Conservation (phyloP, 2,888 invertebrate species). For the Agelastica alni region DNA sequence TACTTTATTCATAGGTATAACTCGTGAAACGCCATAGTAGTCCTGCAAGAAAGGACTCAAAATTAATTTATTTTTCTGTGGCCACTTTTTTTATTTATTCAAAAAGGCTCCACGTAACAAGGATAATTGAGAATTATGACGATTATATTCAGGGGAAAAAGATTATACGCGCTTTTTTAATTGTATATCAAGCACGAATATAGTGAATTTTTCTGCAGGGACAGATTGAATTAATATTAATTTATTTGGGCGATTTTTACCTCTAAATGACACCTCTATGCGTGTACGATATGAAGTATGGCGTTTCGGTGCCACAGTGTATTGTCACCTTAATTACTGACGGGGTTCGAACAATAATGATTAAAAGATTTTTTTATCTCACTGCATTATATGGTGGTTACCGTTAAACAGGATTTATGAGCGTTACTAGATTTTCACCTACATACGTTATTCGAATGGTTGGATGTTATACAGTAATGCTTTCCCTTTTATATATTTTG, state of each 20-base stretch:
- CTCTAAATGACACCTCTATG: slow-evolving; percentile 34
- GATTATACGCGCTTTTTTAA: slow-evolving; percentile 34
- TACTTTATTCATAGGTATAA: slow-evolving; percentile 52
- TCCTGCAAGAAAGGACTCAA: slow-evolving; percentile 39
- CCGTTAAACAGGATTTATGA: slow-evolving; percentile 32
- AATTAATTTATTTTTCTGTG: slow-evolving; percentile 49
- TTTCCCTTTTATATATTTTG: too few relatives aligned
- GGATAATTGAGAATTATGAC: slow-evolving; percentile 53
- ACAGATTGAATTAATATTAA: slow-evolving; percentile 55
- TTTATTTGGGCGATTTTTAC: slow-evolving; percentile 46
- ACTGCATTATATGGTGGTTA: neutral
- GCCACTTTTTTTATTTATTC: slow-evolving; percentile 49
- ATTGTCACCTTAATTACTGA: slow-evolving; percentile 35
- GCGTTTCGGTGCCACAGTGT: slow-evolving; percentile 22
- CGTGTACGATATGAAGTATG: slow-evolving; percentile 35
- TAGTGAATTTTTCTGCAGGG: slow-evolving; percentile 52
- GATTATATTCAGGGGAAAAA: slow-evolving; percentile 51
- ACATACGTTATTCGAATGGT: slow-evolving; percentile 25
- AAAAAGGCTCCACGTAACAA: slow-evolving; percentile 43
- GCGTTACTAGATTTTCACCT: slow-evolving; percentile 30
- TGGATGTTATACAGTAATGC: too few relatives aligned
- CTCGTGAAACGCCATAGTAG: slow-evolving; percentile 38
- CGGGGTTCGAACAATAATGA: slow-evolving; percentile 36
- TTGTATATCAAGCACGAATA: slow-evolving; percentile 47
- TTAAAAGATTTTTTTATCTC: slow-evolving; percentile 38